phyloP scores from a whole-genome alignment of 1,140 invertebrate species.

The Centruroides vittatus region DNA sequence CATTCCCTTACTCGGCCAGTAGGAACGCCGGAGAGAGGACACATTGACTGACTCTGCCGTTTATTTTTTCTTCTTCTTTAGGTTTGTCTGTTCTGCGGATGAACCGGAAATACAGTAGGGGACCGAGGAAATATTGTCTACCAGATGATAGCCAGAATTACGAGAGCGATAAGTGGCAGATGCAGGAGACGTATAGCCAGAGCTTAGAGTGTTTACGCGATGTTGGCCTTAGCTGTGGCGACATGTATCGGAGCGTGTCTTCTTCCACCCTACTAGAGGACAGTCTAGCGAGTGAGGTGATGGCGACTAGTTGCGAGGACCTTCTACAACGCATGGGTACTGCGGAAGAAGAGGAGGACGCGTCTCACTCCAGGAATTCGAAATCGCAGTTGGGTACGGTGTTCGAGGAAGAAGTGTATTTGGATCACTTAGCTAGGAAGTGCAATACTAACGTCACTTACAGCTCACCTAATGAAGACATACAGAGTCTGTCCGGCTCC shows the following conservation, averaged over 20 bases:
- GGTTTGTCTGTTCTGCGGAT: conserved; percentile 14
- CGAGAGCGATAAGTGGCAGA: conserved; percentile 3
- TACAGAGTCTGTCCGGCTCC: conserved; percentile 12
- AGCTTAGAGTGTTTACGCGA: conserved; percentile 4
- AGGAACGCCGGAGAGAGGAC: too few relatives aligned
- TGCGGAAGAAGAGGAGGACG: not conserved
- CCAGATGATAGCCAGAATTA: not conserved
- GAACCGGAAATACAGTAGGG: conserved; percentile 9
- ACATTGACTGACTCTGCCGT: too few relatives aligned
- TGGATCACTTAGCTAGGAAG: conserved; percentile 2
- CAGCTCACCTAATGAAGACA: conserved; percentile 2
- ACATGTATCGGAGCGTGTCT: conserved; percentile 14
- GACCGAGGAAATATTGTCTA: conserved; percentile 9
- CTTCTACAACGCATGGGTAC: not conserved
- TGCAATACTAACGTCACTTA: conserved; percentile 3
- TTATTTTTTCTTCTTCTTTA: conserved; percentile 4
- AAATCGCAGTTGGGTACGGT: conserved; percentile 13
- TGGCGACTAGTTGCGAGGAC: conserved; percentile 8
- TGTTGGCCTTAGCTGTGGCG: not conserved
- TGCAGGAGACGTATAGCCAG: not conserved
- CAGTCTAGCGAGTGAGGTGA: not conserved
- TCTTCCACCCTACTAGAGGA: conserved; percentile 11
- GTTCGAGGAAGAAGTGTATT: conserved; percentile 13
- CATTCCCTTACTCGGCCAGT: too few relatives aligned
- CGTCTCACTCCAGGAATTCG: not conserved